Percentiles rank a stretch among this genome's conserved stretches.
Conservation (phyloP, 2,113 vertebrate genomes). For the Oxyruncus cristatus region DNA sequence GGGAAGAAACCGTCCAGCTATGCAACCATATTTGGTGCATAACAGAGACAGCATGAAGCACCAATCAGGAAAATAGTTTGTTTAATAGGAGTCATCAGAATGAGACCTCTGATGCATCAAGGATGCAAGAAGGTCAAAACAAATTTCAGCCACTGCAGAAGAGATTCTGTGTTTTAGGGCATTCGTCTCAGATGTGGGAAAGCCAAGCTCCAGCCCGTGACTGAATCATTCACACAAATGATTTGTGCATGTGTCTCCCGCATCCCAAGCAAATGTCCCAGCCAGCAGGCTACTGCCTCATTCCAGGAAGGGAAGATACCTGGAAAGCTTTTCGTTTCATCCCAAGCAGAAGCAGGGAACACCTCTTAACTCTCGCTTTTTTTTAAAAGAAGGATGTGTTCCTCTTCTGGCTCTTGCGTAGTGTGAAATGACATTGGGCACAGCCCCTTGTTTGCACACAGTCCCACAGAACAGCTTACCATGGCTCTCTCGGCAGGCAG, state of each 20-base stretch:
- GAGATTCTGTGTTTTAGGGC: not conserved
- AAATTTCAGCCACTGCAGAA: not conserved
- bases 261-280: accelerated
- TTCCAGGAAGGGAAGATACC: not conserved
- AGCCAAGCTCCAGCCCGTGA: not conserved
- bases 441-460: not conserved
- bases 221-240: not conserved
- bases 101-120: not conserved
- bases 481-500: not conserved
- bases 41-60: accelerated
- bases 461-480: not conserved
- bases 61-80: not conserved
- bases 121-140: not conserved
- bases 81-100: not conserved
- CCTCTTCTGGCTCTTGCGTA: not conserved
- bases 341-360: not conserved
- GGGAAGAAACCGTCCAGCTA: not conserved
- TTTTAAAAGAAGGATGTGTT: not conserved
- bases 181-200: not conserved
- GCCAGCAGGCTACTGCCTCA: not conserved
- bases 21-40: not conserved
- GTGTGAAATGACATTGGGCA: not conserved
- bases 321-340: not conserved
- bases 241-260: not conserved
- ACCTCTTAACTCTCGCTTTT: not conserved